Base-by-base conservation (phyloP, 2,888 invertebrate species). In the Xestobium rufovillosum region DNA sequence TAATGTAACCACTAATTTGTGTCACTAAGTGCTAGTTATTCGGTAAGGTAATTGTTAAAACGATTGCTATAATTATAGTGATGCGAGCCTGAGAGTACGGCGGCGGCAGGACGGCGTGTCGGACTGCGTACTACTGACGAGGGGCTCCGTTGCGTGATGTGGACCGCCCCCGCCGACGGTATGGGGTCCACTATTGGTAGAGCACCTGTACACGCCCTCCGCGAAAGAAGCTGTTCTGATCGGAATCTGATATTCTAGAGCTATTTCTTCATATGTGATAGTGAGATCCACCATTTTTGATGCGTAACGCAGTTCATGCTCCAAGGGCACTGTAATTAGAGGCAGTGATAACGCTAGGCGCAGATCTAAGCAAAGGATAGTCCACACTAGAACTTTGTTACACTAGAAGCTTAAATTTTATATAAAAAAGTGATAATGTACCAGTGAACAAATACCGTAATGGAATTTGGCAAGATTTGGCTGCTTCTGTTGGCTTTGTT, bases 1-100 rank as follows among this genome's bases (percentile, higher is more conserved):
- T 55, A 52, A 54, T 47, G 45, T 41, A 56, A 55, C 54, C 53
- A 49, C 52, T 50, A 57, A 55, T 56, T 52, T 55, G 42, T 52
- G 52, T 51, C 53, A 52, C 53, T 53, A 57, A 53, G 50, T 56
- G 48, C 49, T 49, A 45, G 51, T 56, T 56, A 55, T 51, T 50
- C 52, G 52, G 51, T 50, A 51, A 50, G 48, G 49, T 55, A 56
- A 56, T 57, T 53, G 50, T 48, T 45, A 48, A 36, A 28, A 41
- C 38, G 40, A 42, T 43, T 45, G 47, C 46, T 39, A 50, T 54
- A 56, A 57, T 57, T 56, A 51, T 41, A 46, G 41, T 35, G 43
- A 26, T 41, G 36, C 31, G 31, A 36, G 27, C 10, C 4, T 34
- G 11, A n/a, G 31, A 30, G 10, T 9, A n/a, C 39, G 34, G 28